Base-by-base conservation (phyloP, 2,888 invertebrate species). In the Macrosiphum euphorbiae region DNA sequence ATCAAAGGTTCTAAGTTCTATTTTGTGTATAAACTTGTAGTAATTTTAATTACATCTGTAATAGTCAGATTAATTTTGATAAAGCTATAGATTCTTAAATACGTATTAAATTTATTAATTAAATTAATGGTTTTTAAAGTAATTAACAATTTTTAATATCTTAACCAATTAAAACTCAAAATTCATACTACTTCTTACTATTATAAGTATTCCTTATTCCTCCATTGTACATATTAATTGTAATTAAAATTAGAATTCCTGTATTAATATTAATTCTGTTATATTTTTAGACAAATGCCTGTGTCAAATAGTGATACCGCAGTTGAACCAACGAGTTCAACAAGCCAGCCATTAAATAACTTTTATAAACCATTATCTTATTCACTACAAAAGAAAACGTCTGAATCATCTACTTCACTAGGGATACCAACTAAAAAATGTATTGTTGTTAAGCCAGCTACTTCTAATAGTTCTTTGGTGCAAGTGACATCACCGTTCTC, bases 361-460 rank as follows among this genome's bases (percentile, higher is more conserved):
- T 93, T 47, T 13, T 58, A 85, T 85, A 86, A 94, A 90, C 11
- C 13, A 41, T 94, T 94, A 11, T 86, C 90, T 35, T 86, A 61
- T 90, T 85, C 90, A 13, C 20, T 89, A 13, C 10, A 35, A 84
- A 24, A 20, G 16, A 90, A 20, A 50, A 47, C 86, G 28, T 41
- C 93, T 20, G 89, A 93, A 24, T 47, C 58, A 0, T 28, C 10
- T 55, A 24, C 13, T 84, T 3, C 86, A 28, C 61, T 41, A 85
- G 13, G 4, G 3, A 28, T 85, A 24, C 20, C 47, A 67, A 47
- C 92, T 4, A 78, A 92, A 61, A 67, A 67, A 47, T 47, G 67
- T n/a, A 16, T 90, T 20, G 24, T 67, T 67, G 67, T n/a, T 67
- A 20, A 35, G 0, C 4, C 90, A 20, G 0, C 28, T 47, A n/a